Conservation (phyloP, 2,797 vertebrate species). For the Sciaenops ocellatus region DNA sequence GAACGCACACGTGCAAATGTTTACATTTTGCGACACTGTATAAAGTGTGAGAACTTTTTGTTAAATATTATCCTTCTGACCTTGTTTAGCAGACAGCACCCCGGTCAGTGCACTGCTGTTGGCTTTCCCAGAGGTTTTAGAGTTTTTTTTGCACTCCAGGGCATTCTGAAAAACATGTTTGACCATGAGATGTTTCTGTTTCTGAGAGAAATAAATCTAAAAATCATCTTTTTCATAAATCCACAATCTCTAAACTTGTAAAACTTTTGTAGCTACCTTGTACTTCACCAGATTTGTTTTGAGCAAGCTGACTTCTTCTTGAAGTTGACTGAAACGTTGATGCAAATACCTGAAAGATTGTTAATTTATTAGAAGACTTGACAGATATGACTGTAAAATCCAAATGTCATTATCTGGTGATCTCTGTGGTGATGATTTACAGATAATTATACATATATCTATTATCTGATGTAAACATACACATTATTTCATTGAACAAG, state of each 20-base stretch:
- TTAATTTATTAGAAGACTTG: neutral
- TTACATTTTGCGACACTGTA: conserved; percentile 4
- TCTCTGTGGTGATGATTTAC: neutral
- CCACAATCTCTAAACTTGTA: neutral
- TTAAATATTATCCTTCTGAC: conserved; percentile 71
- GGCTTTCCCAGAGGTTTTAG: conserved; percentile 88
- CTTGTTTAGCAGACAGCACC: conserved; percentile 98
- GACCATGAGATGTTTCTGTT: neutral
- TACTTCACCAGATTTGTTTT: conserved; percentile 96
- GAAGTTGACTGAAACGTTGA: conserved; percentile 93
- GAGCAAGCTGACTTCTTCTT: conserved; percentile 94
- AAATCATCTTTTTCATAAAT: neutral
- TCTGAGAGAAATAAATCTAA: neutral
- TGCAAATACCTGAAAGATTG: conserved; percentile 92
- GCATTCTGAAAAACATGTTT: conserved; percentile 86
- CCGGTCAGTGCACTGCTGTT: conserved; percentile 95
- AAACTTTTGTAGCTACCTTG: conserved; percentile 86
- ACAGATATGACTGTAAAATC: neutral
- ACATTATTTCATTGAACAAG: neutral
- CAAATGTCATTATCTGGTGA: neutral
- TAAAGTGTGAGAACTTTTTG: neutral
- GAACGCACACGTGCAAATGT: too few species aligned
- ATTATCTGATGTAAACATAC: neutral
- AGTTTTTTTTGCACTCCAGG: conserved; percentile 94
- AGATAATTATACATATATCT: neutral